Percentiles rank a stretch among this genome's conserved stretches.
Conservation (phyloP, 2,797 vertebrate species). For the Spheniscus humboldti region DNA sequence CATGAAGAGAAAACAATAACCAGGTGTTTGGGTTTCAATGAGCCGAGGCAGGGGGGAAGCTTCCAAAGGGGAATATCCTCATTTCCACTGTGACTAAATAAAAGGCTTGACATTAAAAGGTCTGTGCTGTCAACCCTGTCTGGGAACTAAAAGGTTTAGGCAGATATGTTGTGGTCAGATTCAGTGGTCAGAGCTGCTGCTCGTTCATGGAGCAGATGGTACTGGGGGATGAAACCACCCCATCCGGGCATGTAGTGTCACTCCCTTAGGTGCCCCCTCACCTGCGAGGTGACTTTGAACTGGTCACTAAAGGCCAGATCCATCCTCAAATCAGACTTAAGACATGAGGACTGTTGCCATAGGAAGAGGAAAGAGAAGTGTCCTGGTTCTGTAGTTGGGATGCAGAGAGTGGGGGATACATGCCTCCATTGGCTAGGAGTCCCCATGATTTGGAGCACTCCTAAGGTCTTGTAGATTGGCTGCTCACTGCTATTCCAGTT, state of each 20-base stretch:
- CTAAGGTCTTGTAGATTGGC: neutral
- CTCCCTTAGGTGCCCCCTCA: neutral
- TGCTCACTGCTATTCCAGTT: neutral
- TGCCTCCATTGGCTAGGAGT: rapidly evolving
- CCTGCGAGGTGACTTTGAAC: neutral
- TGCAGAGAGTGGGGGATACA: rapidly evolving
- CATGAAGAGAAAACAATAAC: neutral
- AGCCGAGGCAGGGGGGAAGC: neutral
- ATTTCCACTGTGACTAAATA: neutral
- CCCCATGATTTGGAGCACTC: neutral
- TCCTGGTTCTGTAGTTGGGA: neutral
- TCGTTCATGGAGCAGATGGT: rapidly evolving
- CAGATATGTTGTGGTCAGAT: neutral
- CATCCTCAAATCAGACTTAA: neutral
- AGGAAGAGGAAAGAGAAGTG: neutral
- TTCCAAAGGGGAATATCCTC: neutral
- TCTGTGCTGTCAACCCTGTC: neutral
- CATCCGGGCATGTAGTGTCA: rapidly evolving
- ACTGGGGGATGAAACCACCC: neutral
- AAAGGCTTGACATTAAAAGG: neutral
- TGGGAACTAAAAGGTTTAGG: neutral
- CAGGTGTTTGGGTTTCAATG: neutral
- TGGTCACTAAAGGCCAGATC: neutral
- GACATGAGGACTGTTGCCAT: neutral
- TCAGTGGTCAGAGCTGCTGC: neutral